Evolutionary conservation across 2,888 invertebrate species (phyloP), one percentile per base, ranked within the genome.

Genomic region (Xanthorhoe designata): DNA sequence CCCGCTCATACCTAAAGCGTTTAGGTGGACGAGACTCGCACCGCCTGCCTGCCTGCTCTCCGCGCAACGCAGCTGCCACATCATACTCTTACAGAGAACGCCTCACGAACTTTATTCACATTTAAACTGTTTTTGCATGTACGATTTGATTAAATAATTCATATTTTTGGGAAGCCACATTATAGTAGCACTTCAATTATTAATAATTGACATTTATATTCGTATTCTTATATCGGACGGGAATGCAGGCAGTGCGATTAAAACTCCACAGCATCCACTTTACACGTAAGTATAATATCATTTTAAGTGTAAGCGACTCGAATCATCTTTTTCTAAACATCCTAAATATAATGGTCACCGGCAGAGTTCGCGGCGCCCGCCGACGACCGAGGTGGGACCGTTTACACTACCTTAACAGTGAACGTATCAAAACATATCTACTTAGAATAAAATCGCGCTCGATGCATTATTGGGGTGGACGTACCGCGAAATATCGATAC

Each of bases 1-100:
- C 88, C 92, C 92, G 86, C 92, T 88, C 92, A 93, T 92, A 92
- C 92, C 92, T 93, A 93, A 93, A 93, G 92, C 92, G 92, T 93
- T 91, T 88, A 91, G 89, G 90, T 90, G 89, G 78, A 84, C 90
- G 90, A 81, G 77, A 73, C 79, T 80, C 90, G 89, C 91, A 85
- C 86, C 84, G 88, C 81, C 89, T 82, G 85, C 64, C 17, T 53
- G 62, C 65, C 49, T 35, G 50, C 47, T 50, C 54, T 29, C 50
- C 38, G 47, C 58, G 24, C 53, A 58, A 13, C 15, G 52, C 53
- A 32, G 17, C 6, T 17, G 7, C 2, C 47, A 15, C 17, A 47
- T 47, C 17, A 45, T 17, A 47, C 47, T 47, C 47, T 2, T 38
- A 2, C 2, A 13, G 38, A 42, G 38, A 42, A 42, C 10, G 13